phyloP scores from a whole-genome alignment of 2,113 vertebrate genomes.

The Hydrolagus affinis region DNA sequence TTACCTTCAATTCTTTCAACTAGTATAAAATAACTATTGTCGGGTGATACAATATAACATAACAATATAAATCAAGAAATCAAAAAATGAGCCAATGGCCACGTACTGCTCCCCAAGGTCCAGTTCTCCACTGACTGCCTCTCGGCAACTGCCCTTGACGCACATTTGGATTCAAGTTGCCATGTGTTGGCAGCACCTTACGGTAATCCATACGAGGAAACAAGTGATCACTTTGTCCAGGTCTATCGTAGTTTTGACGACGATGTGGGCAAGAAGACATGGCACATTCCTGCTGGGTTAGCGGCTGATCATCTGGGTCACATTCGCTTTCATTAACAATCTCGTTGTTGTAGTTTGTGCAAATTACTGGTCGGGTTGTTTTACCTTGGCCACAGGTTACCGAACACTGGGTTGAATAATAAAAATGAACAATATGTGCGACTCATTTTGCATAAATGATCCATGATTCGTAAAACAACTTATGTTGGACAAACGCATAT shows the following conservation, averaged over 20 bases:
- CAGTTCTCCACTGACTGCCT: conserved; percentile 87
- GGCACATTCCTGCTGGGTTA: conserved; percentile 79
- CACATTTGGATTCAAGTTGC: conserved; percentile 42
- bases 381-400: conserved; percentile 91
- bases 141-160: conserved; percentile 50
- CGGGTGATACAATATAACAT: too few relatives aligned
- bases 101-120: conserved; percentile 96
- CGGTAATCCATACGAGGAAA: conserved; percentile 55
- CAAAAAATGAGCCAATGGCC: conserved; percentile 18
- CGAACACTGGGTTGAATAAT: conserved; percentile 64
- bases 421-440: neutral
- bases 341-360: conserved; percentile 82
- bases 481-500: too few relatives aligned
- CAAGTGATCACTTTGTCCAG: conserved; percentile 49
- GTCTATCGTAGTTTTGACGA: conserved; percentile 61
- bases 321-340: conserved; percentile 75
- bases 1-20: too few relatives aligned
- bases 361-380: conserved; percentile 78
- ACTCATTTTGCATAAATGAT: neutral
- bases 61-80: neutral
- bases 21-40: too few relatives aligned
- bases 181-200: conserved; percentile 47
- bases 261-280: conserved; percentile 67
- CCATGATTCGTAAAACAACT: too few relatives aligned
- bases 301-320: conserved; percentile 75